Evolutionary conservation across 2,888 invertebrate genomes (phyloP).

Genomic region (Pardosa pseudoannulata): DNA sequence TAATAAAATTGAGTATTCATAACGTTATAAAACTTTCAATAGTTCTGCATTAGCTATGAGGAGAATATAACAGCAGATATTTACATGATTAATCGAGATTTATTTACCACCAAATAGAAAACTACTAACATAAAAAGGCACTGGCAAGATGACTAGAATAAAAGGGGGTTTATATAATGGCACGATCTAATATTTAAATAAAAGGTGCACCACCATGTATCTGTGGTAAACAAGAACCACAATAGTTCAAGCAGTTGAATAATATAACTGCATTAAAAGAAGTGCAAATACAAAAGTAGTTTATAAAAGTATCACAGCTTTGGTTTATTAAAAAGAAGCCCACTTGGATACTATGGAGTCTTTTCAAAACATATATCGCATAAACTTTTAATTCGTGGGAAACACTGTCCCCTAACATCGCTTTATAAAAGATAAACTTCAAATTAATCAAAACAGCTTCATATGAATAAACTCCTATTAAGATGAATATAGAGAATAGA

Average conservation of each 20-base stretch:
- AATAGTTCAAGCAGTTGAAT: not conserved
- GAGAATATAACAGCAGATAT: too few relatives aligned
- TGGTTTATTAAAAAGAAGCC: constrained; percentile 1
- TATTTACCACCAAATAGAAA: constrained; percentile 7
- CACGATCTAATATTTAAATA: constrained; percentile 9
- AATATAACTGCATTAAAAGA: not conserved
- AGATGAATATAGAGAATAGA: too few relatives aligned
- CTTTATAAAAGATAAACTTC: not conserved
- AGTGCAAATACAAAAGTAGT: not conserved
- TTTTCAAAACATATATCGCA: not conserved
- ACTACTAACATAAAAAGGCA: constrained; percentile 30
- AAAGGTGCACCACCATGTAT: not conserved
- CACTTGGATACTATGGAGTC: not conserved
- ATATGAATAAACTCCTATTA: too few relatives aligned
- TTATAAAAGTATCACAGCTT: constrained; percentile 13
- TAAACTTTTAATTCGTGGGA: not conserved
- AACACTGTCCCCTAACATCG: not conserved
- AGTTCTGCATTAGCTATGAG: too few relatives aligned
- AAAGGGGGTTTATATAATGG: constrained; percentile 14
- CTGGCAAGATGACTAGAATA: constrained; percentile 27
- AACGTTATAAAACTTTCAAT: too few relatives aligned
- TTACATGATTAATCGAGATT: too few relatives aligned
- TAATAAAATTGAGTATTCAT: too few relatives aligned
- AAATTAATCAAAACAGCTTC: too few relatives aligned
- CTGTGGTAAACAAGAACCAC: not conserved